Conservation (phyloP, 2,888 invertebrate species). For the Uloborus plumipes region DNA sequence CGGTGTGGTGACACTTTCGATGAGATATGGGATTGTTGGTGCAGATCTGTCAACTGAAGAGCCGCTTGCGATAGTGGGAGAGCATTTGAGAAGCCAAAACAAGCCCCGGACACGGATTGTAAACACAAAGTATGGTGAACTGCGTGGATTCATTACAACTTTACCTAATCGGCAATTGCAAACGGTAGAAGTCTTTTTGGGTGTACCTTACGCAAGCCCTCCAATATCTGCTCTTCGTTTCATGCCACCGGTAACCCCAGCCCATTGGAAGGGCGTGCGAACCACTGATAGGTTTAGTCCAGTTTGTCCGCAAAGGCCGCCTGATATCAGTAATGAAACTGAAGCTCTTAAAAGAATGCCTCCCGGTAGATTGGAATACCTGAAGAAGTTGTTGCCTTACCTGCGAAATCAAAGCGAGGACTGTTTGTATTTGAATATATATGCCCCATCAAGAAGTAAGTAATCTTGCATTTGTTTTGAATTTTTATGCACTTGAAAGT, state of each 20-base stretch:
- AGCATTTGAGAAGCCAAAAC: conserved; percentile 26
- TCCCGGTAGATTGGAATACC: conserved; percentile 88
- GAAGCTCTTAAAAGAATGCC: conserved; percentile 89
- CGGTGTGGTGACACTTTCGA: neutral
- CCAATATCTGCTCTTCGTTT: conserved; percentile 78
- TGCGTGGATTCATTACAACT: conserved; percentile 76
- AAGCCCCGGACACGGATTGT: conserved; percentile 83
- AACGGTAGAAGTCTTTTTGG: conserved; percentile 72
- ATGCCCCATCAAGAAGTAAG: conserved; percentile 79
- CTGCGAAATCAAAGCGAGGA: conserved; percentile 95
- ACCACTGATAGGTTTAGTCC: conserved; percentile 82
- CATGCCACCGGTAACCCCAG: conserved; percentile 91
- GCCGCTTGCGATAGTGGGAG: conserved; percentile 11
- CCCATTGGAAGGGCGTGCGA: conserved; percentile 81
- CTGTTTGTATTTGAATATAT: conserved; percentile 96
- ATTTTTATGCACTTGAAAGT: no score
- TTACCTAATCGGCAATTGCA: conserved; percentile 74
- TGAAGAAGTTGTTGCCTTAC: conserved; percentile 86
- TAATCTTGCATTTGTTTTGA: neutral
- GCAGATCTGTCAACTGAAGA: neutral
- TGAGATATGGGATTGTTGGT: neutral
- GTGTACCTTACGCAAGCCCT: conserved; percentile 72
- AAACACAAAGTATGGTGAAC: conserved; percentile 87
- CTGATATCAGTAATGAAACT: conserved; percentile 81
- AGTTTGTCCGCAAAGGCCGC: conserved; percentile 81